These are phyloP conservation scores for Xestoiulus laeticollis DNA, from an alignment of 2,888 invertebrate species.

Conservation along the genomic window DNA sequence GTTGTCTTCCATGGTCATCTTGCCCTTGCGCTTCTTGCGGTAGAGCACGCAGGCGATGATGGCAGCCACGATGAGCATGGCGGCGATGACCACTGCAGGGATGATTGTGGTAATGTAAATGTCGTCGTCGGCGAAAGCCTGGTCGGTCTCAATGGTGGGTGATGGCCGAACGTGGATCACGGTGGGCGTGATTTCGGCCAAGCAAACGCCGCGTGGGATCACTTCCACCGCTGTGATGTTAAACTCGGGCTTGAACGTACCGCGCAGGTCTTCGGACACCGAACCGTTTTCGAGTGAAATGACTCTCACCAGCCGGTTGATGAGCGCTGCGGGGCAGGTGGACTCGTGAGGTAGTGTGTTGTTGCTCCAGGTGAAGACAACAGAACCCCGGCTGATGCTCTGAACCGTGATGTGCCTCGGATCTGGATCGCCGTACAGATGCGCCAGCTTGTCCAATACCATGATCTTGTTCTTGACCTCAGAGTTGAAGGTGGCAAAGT, in stretches of 20 bases:
- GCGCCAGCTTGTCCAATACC: conserved; percentile 81
- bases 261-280: conserved; percentile 60
- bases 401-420: conserved; percentile 78
- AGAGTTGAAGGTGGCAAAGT: conserved; percentile 69
- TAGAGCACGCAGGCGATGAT: conserved; percentile 89
- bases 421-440: conserved; percentile 79
- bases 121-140: conserved; percentile 67
- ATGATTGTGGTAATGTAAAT: conserved; percentile 80
- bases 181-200: conserved; percentile 66
- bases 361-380: conserved; percentile 73
- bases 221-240: conserved; percentile 74
- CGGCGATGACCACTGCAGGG: conserved; percentile 81
- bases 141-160: conserved; percentile 59
- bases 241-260: conserved; percentile 76
- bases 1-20: conserved; percentile 82
- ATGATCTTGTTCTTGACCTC: conserved; percentile 76
- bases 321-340: conserved; percentile 78
- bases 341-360: conserved; percentile 75
- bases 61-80: conserved; percentile 86
- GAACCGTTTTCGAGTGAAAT: conserved; percentile 73
- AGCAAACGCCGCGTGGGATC: conserved; percentile 72
- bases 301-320: conserved; percentile 76
- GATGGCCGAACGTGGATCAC: conserved; percentile 61
- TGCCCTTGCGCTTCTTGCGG: conserved; percentile 78
- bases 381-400: conserved; percentile 70